Evolutionary conservation across 2,113 vertebrate species (phyloP).

Genomic region (Nettapus auritus): DNA sequence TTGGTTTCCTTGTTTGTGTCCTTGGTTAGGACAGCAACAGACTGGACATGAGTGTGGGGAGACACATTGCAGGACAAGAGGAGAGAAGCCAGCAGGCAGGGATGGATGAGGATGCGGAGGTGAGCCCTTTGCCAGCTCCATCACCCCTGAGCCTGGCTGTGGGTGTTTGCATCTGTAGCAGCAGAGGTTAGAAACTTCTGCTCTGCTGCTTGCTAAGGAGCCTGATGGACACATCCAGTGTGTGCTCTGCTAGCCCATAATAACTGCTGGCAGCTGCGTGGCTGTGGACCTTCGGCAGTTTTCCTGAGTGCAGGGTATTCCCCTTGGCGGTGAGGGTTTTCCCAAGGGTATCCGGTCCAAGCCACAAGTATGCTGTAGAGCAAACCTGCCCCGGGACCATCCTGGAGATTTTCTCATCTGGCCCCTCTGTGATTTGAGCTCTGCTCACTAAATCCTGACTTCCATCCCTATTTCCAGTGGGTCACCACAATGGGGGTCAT

Average conservation of each 20-base stretch:
- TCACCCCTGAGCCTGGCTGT: not conserved
- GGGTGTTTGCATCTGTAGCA: not conserved
- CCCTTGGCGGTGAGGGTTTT: not conserved
- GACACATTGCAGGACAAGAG: not conserved
- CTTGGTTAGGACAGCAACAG: not conserved
- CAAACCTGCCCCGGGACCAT: not conserved
- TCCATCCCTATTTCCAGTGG: not conserved
- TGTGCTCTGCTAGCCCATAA: not conserved
- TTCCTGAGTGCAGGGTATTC: not conserved
- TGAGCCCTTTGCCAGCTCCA: not conserved
- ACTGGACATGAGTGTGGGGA: not conserved
- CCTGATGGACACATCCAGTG: not conserved
- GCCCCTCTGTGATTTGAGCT: not conserved
- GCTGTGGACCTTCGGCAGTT: not conserved
- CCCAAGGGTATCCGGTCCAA: not conserved
- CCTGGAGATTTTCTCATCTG: not conserved
- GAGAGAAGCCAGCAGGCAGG: not conserved
- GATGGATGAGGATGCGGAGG: not conserved
- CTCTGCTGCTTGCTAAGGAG: not conserved
- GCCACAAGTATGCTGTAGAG: accelerated
- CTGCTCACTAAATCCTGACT: no score
- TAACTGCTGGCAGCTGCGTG: not conserved
- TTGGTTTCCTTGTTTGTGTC: not conserved
- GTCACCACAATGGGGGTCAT: not conserved
- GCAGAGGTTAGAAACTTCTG: not conserved